phyloP scores from a whole-genome alignment of 92 coral and sea anemone genomes.

The Phenganax stokvisi region DNA sequence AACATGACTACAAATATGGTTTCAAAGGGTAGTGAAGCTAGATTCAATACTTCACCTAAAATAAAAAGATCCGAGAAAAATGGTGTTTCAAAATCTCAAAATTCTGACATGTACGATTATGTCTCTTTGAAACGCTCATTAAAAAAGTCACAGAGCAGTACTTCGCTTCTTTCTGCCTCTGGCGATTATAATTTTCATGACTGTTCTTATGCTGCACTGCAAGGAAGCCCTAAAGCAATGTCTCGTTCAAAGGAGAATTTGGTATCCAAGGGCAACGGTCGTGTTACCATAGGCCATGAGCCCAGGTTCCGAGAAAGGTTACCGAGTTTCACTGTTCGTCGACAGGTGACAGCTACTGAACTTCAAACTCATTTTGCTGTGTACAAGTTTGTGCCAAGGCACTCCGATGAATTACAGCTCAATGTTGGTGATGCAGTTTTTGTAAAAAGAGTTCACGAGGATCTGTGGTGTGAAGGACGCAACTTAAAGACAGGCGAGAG shows the following conservation, averaged over 20 bases:
- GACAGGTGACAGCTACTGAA: not conserved
- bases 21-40: too few relatives aligned
- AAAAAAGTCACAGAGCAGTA: not conserved
- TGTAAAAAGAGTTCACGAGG: conserved; percentile 64
- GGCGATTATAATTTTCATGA: not conserved
- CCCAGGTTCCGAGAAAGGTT: conserved; percentile 23
- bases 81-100: not conserved
- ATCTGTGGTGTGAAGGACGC: conserved; percentile 84
- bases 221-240: not conserved
- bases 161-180: not conserved
- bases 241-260: not conserved
- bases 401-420: conserved; percentile 68
- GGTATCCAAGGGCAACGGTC: conserved; percentile 9
- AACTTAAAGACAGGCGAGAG: conserved; percentile 59
- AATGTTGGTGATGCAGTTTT: conserved; percentile 79
- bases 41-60: not conserved
- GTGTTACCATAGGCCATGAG: conserved; percentile 4
- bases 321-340: conserved; percentile 12
- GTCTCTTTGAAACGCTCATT: not conserved
- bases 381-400: conserved; percentile 78
- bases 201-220: not conserved
- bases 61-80: not conserved
- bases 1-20: too few relatives aligned
- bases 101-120: not conserved
- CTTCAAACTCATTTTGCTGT: conserved; percentile 83